Evolutionary conservation across 2,888 invertebrate genomes (phyloP).

Genomic region (Tipula helvola): DNA sequence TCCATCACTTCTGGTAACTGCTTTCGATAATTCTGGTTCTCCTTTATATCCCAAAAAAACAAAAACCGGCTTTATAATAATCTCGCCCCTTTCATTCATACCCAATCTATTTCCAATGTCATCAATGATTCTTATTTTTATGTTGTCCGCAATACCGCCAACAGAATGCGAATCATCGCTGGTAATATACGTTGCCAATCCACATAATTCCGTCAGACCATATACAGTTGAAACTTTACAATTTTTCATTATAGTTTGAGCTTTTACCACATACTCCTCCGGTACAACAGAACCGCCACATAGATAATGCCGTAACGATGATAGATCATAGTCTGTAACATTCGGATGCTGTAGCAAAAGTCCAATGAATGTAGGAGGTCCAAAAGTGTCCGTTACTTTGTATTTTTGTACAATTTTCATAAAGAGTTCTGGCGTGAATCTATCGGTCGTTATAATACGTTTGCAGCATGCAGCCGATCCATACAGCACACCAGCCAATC

Average conservation of each 20-base stretch:
- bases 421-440: not conserved
- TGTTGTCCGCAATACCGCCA: not conserved
- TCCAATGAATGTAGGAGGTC: not conserved
- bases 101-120: not conserved
- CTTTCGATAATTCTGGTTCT: conserved; percentile 20
- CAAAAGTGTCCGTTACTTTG: not conserved
- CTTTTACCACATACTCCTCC: not conserved
- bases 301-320: not conserved
- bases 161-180: not conserved
- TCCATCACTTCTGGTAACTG: conserved; percentile 26
- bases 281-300: not conserved
- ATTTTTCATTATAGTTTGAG: not conserved
- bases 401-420: not conserved
- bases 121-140: not conserved
- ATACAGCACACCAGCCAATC: too few relatives aligned
- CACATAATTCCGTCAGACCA: not conserved
- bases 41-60: not conserved
- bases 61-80: not conserved
- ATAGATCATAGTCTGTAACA: not conserved
- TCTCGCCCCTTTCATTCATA: not conserved
- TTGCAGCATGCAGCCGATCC: not conserved
- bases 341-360: not conserved
- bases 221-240: not conserved
- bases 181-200: not conserved
- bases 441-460: not conserved